phyloP scores from a whole-genome alignment of 2,888 invertebrate genomes.

The Drosophila buzzatii region DNA sequence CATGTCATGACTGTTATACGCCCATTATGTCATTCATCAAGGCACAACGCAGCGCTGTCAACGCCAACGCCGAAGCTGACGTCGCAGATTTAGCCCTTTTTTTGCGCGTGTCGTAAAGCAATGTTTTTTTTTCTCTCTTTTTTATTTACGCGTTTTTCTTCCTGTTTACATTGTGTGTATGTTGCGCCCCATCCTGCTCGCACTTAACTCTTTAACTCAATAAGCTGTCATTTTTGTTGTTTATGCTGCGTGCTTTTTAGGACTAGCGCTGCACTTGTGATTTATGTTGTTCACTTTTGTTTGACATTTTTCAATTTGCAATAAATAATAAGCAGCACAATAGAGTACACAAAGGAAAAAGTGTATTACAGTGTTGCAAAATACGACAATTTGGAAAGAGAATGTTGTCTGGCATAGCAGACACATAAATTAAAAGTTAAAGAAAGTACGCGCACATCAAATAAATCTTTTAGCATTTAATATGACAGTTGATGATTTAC shows the following conservation, averaged over 20 bases:
- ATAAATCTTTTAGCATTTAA: conserved; percentile 45
- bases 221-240: conserved; percentile 38
- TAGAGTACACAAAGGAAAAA: conserved; percentile 2
- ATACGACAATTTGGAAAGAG: conserved; percentile 18
- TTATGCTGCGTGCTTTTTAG: conserved; percentile 44
- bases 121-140: conserved; percentile 44
- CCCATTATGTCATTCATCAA: conserved; percentile 77
- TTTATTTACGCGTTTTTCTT: conserved; percentile 67
- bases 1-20: conserved; percentile 49
- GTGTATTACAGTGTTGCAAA: conserved; percentile 31
- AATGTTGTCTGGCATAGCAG: conserved; percentile 43
- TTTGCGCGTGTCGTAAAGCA: conserved; percentile 51
- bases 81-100: conserved; percentile 32
- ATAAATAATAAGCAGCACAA: conserved; percentile 57
- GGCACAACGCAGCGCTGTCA: conserved; percentile 33
- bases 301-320: conserved; percentile 71
- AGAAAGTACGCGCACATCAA: conserved; percentile 43
- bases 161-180: conserved; percentile 51
- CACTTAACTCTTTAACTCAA: conserved; percentile 20
- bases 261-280: conserved; percentile 39
- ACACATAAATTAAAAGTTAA: conserved; percentile 63
- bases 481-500: conserved; percentile 68
- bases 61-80: conserved; percentile 20
- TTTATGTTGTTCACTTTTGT: conserved; percentile 51
- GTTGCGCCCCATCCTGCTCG: not conserved